Evolutionary conservation across 2,113 vertebrate species (phyloP), one percentile per base, ranked within the genome.

Genomic region (Columba janthina): DNA sequence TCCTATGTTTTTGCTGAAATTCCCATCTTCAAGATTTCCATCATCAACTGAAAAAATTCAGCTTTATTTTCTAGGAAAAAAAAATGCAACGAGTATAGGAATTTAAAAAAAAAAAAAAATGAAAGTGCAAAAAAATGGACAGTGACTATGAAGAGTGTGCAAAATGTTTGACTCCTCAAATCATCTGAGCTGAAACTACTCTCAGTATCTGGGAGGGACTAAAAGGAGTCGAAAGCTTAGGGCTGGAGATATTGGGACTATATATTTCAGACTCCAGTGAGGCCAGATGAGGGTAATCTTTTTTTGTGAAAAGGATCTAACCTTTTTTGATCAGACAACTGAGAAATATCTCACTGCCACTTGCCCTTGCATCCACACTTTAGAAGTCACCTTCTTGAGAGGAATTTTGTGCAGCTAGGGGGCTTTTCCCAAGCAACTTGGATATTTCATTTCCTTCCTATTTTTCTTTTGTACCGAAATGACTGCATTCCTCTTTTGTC

Each of bases 401-500:
- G 53, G 76, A 90, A 92, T 94, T 83, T 77, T 44, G 9, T 94
- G 79, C 85, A 93, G 72, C 48, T 94, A 83, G 93, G 92, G 90
- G 92, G 32, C 56, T 93, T 61, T 44, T 92, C 76, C 58, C 48
- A 34, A 92, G 57, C 28, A 93, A 66, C 42, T 89, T 91, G 56
- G 29, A 40, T 90, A 72, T 96, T 96, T 93, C 5, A 89, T 95
- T 95, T 96, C 95, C 94, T 95, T 93, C 86, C 75, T 96, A 78
- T 81, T 90, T 94, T 96, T 78, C 64, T 92, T 71, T 94, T 34
- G 56, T 95, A 96, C 93, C 54, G 86, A 93, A 94, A 83, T 72
- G 83, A 82, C 86, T 76, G 71, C 84, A 93, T 94, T 96, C 85
- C 71, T 96, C 90, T 86, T 98, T 96, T 97, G 96, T 97, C 96